phyloP scores from a whole-genome alignment of 2,113 vertebrate species.

The Megaceryle torquata region DNA sequence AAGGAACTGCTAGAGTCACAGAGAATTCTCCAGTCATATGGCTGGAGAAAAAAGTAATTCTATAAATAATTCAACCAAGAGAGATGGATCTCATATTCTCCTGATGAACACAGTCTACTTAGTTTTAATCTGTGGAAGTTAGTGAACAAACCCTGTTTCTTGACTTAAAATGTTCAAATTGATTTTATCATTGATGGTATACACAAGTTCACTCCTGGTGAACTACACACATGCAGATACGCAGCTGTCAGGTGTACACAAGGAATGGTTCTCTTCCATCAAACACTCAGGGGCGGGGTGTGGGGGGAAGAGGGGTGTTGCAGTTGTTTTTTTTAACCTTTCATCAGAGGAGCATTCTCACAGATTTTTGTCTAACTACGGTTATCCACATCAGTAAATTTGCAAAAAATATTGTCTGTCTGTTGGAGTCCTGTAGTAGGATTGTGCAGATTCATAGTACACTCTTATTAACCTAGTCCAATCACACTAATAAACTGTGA shows the following conservation, averaged over 20 bases:
- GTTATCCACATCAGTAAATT: neutral
- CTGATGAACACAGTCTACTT: neutral
- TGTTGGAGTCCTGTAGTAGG: neutral
- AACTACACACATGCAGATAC: neutral
- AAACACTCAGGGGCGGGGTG: fast-evolving
- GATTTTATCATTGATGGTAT: neutral
- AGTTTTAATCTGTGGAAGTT: neutral
- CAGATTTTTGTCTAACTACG: neutral
- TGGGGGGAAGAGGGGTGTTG: too few relatives aligned
- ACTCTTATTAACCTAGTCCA: neutral
- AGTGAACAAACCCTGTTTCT: neutral
- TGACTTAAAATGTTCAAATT: neutral
- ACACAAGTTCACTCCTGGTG: neutral
- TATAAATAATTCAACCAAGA: neutral
- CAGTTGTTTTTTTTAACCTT: neutral
- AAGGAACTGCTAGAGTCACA: neutral
- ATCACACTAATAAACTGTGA: neutral
- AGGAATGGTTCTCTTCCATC: neutral
- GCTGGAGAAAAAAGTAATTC: neutral
- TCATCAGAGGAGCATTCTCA: neutral
- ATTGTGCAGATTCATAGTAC: neutral
- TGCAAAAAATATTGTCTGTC: neutral
- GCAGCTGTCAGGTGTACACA: neutral
- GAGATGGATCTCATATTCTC: neutral
- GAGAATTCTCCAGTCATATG: neutral